phyloP scores from a whole-genome alignment of 2,113 vertebrate genomes.

The Dicerorhinus sumatrensis region DNA sequence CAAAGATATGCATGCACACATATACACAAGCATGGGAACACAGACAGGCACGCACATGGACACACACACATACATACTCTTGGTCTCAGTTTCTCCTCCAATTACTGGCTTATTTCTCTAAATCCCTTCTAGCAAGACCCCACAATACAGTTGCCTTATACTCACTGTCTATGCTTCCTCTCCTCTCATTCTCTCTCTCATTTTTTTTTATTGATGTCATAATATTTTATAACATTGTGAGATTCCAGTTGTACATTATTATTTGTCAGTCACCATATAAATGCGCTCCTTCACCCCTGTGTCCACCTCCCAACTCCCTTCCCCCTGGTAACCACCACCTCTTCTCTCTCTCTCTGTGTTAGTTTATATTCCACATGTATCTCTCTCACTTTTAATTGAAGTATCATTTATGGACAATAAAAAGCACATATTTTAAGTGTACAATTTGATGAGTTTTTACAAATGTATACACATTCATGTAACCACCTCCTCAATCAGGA shows the following conservation, averaged over 20 bases:
- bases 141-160: not conserved
- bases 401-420: not conserved
- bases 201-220: too few species aligned
- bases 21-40: accelerated
- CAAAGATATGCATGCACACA: accelerated
- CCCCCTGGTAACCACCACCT: too few species aligned
- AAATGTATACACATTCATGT: not conserved
- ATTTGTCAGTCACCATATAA: too few species aligned
- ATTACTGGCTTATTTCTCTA: not conserved
- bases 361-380: too few species aligned
- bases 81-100: not conserved
- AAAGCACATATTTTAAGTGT: not conserved
- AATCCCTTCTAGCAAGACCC: not conserved
- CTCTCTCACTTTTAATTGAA: not conserved
- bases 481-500: not conserved
- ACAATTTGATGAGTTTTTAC: not conserved
- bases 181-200: not conserved
- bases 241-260: too few species aligned
- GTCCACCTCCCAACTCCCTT: too few species aligned
- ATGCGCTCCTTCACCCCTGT: too few species aligned
- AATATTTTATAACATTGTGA: too few species aligned
- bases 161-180: not conserved
- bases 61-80: not conserved
- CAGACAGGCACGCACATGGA: not conserved
- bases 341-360: too few species aligned